Conservation (phyloP, 1,140 invertebrate genomes). For the Temnothorax nylanderi region DNA sequence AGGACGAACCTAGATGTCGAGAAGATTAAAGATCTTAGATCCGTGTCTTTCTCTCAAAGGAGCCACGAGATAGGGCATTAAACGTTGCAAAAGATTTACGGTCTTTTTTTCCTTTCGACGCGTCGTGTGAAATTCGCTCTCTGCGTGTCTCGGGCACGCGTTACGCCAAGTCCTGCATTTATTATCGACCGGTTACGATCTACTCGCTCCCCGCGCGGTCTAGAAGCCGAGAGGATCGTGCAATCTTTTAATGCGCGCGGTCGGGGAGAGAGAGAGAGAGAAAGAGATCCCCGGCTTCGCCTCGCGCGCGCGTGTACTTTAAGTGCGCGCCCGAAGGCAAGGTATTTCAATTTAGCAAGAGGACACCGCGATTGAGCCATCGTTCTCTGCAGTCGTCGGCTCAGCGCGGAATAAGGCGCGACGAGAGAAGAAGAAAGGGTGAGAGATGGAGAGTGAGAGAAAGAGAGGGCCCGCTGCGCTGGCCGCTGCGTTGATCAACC, state of each 20-base stretch:
- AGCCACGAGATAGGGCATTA: background rate
- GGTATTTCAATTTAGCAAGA: conserved; percentile 81
- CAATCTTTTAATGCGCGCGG: conserved; percentile 58
- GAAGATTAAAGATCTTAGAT: background rate
- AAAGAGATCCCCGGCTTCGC: conserved; percentile 2
- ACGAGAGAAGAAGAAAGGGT: conserved; percentile 43
- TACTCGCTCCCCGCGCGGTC: background rate
- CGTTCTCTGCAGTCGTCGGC: conserved; percentile 62
- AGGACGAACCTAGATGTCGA: background rate
- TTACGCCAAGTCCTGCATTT: conserved; percentile 29
- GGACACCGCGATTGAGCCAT: conserved; percentile 79
- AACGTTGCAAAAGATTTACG: conserved; percentile 33
- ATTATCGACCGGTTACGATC: conserved; percentile 39
- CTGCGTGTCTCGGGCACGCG: conserved; percentile 16
- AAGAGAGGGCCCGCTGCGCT: conserved; percentile 23
- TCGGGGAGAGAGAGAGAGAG: background rate
- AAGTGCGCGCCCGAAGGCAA: conserved; percentile 63
- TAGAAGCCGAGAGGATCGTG: conserved; percentile 20
- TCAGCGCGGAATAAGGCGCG: conserved; percentile 66
- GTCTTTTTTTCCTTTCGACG: background rate
- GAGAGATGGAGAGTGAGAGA: conserved; percentile 27
- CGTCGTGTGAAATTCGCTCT: conserved; percentile 37
- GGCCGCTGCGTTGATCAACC: conserved; percentile 74
- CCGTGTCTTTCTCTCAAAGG: background rate
- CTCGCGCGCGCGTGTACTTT: background rate